Evolutionary conservation across 2,113 vertebrate genomes (phyloP), one percentile per base, ranked within the genome.

Genomic region (Coturnix japonica): DNA sequence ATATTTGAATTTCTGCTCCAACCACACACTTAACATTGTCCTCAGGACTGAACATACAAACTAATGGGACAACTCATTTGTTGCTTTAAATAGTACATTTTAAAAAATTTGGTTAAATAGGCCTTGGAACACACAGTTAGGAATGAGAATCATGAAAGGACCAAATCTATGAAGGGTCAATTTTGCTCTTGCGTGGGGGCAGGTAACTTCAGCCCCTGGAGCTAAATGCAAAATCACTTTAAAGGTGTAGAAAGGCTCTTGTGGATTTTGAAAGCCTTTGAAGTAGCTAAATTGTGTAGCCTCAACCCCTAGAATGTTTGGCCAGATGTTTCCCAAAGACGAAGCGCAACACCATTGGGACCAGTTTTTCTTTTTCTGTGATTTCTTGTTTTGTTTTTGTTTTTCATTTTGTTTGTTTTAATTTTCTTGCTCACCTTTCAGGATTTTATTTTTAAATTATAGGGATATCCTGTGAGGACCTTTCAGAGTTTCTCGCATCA

Each of bases 401-500:
- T 76, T 72, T 54, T 9, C 63, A 46, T 4, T 64, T 80, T 0
- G 4, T 81, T 79, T 53, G 6, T 82, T 91, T 83, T 70, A 61
- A 89, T 83, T 67, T 87, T 72, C 61, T 85, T 87, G 28, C 41
- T 97, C 21, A 0, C 30, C 95, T 96, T 96, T 56, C 94, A 96
- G 95, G 81, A 47, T 94, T 87, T 87, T 95, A 77, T 80, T 0
- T 86, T 81, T 87, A 65, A 28, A 18, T 78, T 92, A 93, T 92
- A 94, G 75, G 78, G 61, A 79, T 93, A 65, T 74, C 54, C 26
- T 37, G 77, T 11, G 83, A 94, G 85, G 95, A 95, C 69, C 54
- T 83, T 94, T 85, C 72, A 53, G n/a, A 89, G 56, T 57, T 69
- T 20, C 23, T 43, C 30, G 33, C 30, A 41, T 20, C 59, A 78